Evolutionary conservation across 2,888 invertebrate species (phyloP), one percentile per base, ranked within the genome.

Genomic region (Luperina testacea): DNA sequence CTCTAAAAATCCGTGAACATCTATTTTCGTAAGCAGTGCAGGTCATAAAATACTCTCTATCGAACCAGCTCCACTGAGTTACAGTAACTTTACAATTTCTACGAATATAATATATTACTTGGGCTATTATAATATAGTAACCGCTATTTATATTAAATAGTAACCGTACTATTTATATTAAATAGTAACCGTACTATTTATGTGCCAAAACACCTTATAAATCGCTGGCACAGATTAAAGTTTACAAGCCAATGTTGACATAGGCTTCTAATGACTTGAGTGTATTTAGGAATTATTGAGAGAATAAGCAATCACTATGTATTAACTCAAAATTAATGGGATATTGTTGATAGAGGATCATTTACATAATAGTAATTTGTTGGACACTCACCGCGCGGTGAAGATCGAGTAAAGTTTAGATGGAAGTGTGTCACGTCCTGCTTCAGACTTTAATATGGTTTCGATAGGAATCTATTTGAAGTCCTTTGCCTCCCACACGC

Each of bases 361-460:
- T 85, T 84, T 87, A 84, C 85, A 80, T 75, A 80, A 83, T 69
- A 84, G 76, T 84, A 51, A 84, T 80, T 85, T 80, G 88, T 87
- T 87, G 73, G 64, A 74, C 71, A 74, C 64, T 69, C 75, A 11
- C 67, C 8, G 57, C 13, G 38, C 13, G 84, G 64, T 7, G n/a
- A 20, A n/a, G 7, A 65, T 13, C 4, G 53, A 70, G 61, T 38
- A 48, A 57, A 61, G 20, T 38, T 72, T 27, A 9, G 65, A 69
- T 59, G 51, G 42, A 72, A 77, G 64, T 70, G 72, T 69, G 81
- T 57, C 74, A 38, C 32, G 83, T 78, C 70, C 69, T 57, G 65
- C 73, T 79, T 61, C 57, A 57, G 17, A 71, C 59, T 53, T 59
- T 65, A 72, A 83, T 83, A 65, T 51, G 51, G 45, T 48, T 61